Evolutionary conservation across 2,797 vertebrate genomes (phyloP), one percentile per base, ranked within the genome.

Genomic region (Chromis chromis): DNA sequence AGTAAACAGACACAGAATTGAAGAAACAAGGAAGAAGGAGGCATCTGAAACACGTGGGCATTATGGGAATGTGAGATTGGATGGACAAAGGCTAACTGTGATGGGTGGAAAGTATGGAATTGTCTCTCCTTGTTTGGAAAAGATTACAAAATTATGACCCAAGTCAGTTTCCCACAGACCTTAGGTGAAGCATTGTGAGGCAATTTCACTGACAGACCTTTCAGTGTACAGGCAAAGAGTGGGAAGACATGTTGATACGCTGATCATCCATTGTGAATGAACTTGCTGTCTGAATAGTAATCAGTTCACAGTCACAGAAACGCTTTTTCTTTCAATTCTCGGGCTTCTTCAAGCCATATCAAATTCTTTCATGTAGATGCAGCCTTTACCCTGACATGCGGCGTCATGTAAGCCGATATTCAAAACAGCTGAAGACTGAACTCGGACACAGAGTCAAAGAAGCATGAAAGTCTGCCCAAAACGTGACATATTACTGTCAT

Each of bases 21-120:
- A 98, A 94, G 97, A 96, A 98, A 98, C 96, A 96, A 97, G 96
- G 97, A 98, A 97, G 95, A 96, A 78, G 92, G 80, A 92, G 96
- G 96, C 91, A 98, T 98, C 91, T 92, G 85, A 95, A 95, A 94
- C 96, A 98, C 95, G 97, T 94, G 96, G 95, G 94, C 96, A 97
- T 97, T 95, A 96, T 89, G 95, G 93, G 96, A 98, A 99, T 98
- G 96, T 93, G 78, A 88, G 88, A 89, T 92, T 94, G 90, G 72
- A 88, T 86, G 93, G 95, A 97, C 96, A 96, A 97, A 94, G 89
- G 81, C 72, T 79, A 90, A 87, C 91, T 96, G 95, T 97, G 95
- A 91, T 83, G 70, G 87, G 70, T 88, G 90, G 64, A 86, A 91
- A 95, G 90, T 85, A 88, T 83, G 88, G 90, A 93, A 92, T 85